phyloP scores from a whole-genome alignment of 2,888 invertebrate species.

The Sminthurinus aureus region DNA sequence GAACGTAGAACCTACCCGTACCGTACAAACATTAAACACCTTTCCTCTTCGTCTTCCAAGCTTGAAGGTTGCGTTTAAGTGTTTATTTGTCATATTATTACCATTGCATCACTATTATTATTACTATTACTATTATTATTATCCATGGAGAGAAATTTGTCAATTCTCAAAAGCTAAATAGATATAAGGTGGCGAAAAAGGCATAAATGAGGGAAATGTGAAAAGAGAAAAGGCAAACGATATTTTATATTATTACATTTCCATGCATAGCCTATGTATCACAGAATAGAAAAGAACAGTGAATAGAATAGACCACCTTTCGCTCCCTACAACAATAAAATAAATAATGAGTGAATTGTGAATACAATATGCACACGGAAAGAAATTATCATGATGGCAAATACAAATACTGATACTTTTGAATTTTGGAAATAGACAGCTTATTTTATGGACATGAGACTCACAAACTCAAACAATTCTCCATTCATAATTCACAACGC shows the following conservation, averaged over 20 bases:
- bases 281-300: too few species aligned
- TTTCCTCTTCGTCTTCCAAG: background rate
- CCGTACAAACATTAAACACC: background rate
- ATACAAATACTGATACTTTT: background rate
- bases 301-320: background rate
- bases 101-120: background rate
- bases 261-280: background rate
- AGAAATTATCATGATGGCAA: too few species aligned
- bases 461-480: too few species aligned
- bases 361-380: too few species aligned
- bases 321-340: background rate
- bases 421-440: background rate
- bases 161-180: background rate
- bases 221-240: background rate
- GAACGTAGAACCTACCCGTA: background rate
- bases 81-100: too few species aligned
- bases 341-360: background rate
- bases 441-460: background rate
- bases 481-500: too few species aligned
- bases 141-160: background rate
- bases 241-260: background rate
- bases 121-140: background rate
- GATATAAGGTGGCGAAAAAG: background rate
- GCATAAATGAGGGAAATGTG: background rate
- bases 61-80: too few species aligned